Evolutionary conservation across 1,140 invertebrate genomes (phyloP).

Genomic region (Bombus soroeensis): DNA sequence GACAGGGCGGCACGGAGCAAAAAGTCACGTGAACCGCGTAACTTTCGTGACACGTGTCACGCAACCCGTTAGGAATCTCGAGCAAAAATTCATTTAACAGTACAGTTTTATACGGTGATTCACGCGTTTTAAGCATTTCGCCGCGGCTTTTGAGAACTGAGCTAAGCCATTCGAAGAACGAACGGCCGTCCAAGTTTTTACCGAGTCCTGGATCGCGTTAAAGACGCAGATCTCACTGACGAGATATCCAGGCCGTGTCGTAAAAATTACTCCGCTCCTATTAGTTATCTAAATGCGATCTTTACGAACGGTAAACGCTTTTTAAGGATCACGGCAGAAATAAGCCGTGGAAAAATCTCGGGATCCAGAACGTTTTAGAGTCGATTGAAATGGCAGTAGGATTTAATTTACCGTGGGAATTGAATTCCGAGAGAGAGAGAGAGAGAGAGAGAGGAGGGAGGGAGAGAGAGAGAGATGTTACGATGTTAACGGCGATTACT

Average conservation of each 20-base stretch:
- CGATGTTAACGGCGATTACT: background rate
- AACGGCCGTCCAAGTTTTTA: background rate
- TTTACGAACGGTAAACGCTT: constrained; percentile 23
- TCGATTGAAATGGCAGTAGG: background rate
- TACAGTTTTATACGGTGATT: constrained; percentile 36
- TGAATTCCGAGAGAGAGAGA: background rate
- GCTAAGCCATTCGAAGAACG: background rate
- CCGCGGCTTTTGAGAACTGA: too few species aligned
- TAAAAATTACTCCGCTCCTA: constrained; percentile 31
- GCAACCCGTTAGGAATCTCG: background rate
- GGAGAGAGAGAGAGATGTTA: too few species aligned
- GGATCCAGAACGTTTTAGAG: background rate
- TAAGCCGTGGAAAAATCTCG: background rate
- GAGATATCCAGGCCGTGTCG: constrained; percentile 13
- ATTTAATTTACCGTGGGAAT: constrained; percentile 10
- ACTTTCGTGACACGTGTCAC: constrained; percentile 19
- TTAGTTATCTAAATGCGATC: constrained; percentile 41
- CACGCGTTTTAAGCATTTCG: constrained; percentile 27
- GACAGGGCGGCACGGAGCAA: background rate
- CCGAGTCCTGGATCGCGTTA: background rate
- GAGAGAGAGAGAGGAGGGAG: too few species aligned
- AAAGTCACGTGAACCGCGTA: background rate
- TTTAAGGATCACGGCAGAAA: constrained; percentile 1
- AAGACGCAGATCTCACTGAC: background rate
- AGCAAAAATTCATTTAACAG: constrained; percentile 4